phyloP scores from a whole-genome alignment of 2,888 invertebrate species.

The Drosophila mimica region DNA sequence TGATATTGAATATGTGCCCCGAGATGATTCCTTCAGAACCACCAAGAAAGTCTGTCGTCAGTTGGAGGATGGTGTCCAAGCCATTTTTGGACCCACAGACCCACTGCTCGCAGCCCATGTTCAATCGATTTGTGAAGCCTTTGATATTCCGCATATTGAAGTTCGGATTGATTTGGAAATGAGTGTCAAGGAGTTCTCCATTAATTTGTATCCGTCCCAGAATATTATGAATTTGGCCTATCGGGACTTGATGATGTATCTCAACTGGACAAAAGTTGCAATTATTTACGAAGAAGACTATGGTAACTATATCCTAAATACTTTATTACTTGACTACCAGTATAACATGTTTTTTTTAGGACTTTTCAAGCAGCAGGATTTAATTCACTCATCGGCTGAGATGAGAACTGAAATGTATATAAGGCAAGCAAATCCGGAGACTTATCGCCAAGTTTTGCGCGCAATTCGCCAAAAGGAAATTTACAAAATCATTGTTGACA shows the following conservation, averaged over 20 bases:
- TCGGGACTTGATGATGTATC: slow-evolving; percentile 93
- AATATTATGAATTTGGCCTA: slow-evolving; percentile 93
- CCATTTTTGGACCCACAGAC: slow-evolving; percentile 90
- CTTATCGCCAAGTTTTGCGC: slow-evolving; percentile 88
- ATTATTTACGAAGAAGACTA: slow-evolving; percentile 97
- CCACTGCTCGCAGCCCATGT: slow-evolving; percentile 93
- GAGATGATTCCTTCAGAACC: slow-evolving; percentile 95
- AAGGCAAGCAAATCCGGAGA: slow-evolving; percentile 89
- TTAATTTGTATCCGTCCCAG: slow-evolving; percentile 95
- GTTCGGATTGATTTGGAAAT: slow-evolving; percentile 89
- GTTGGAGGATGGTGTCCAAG: slow-evolving; percentile 92
- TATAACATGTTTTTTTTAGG: slow-evolving; percentile 85
- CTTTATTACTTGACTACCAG: background rate
- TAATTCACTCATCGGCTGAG: slow-evolving; percentile 89
- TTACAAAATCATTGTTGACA: slow-evolving; percentile 94
- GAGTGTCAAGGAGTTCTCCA: slow-evolving; percentile 88
- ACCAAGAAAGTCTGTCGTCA: slow-evolving; percentile 91
- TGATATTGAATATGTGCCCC: slow-evolving; percentile 95
- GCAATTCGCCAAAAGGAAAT: slow-evolving; percentile 93
- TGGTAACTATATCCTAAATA: slow-evolving; percentile 86
- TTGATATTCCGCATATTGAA: slow-evolving; percentile 96
- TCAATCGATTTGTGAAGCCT: slow-evolving; percentile 94
- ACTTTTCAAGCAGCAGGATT: slow-evolving; percentile 93
- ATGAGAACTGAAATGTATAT: slow-evolving; percentile 90
- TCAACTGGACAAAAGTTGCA: slow-evolving; percentile 97